Percentiles rank a stretch among this genome's conserved stretches.
Evolutionary conservation across 2,113 vertebrate genomes (phyloP).

Genomic region (Trinectes maculatus): DNA sequence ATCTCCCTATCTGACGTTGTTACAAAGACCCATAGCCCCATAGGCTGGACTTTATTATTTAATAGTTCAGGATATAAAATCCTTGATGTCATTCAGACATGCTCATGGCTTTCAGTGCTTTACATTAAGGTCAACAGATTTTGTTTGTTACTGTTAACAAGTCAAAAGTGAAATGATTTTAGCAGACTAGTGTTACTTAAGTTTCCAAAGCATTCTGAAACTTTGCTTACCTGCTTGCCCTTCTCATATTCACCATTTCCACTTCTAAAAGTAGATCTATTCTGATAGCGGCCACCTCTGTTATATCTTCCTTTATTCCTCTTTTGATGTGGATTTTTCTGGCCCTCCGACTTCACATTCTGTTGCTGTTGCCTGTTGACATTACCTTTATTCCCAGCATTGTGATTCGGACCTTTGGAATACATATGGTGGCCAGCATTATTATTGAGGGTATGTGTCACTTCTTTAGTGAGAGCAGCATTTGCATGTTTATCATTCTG

Average conservation of each 20-base stretch:
- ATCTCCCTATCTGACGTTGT: background rate
- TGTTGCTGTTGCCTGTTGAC: background rate
- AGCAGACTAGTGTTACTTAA: background rate
- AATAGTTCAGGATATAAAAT: background rate
- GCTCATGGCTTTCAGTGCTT: background rate
- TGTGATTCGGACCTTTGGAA: constrained; percentile 1
- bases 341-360: background rate
- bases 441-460: constrained; percentile 77
- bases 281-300: background rate
- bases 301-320: background rate
- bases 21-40: too few relatives aligned
- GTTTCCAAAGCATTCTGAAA: too few relatives aligned
- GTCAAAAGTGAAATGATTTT: background rate
- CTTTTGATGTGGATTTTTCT: background rate
- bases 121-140: background rate
- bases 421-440: constrained; percentile 71
- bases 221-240: constrained; percentile 21
- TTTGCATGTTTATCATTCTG: constrained; percentile 77
- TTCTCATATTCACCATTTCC: background rate
- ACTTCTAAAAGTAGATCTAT: background rate
- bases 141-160: background rate
- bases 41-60: background rate
- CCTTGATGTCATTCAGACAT: background rate
- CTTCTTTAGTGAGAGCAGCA: constrained; percentile 79
- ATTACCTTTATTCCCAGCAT: background rate